Evolutionary conservation across 2,888 invertebrate species (phyloP).

Genomic region (Drosophila engyochracea): DNA sequence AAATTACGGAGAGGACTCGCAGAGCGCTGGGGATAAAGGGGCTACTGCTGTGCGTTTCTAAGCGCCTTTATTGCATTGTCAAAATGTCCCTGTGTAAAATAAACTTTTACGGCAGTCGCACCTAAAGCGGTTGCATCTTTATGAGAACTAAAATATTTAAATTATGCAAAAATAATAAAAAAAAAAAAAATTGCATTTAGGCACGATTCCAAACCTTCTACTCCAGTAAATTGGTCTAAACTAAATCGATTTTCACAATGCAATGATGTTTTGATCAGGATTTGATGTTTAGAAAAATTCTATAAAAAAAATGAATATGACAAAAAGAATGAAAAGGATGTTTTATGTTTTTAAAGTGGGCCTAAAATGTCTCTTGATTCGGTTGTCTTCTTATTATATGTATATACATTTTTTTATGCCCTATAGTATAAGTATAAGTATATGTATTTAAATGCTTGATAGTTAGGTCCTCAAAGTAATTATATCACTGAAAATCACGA

Average conservation of each 20-base stretch:
- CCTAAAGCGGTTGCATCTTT: constrained; percentile 20
- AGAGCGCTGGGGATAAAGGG: not conserved
- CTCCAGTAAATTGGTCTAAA: not conserved
- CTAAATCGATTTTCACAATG: not conserved
- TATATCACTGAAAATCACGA: not conserved
- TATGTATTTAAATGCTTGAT: too few relatives aligned
- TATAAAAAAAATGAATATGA: too few relatives aligned
- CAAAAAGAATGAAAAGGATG: not conserved
- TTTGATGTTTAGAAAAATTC: not conserved
- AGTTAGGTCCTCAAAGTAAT: too few relatives aligned
- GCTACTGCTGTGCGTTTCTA: not conserved
- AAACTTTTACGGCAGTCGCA: constrained; percentile 33
- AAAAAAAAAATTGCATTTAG: not conserved
- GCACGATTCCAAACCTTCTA: not conserved
- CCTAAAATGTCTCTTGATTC: not conserved
- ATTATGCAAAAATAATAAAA: not conserved
- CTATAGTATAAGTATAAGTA: too few relatives aligned
- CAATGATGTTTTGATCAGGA: not conserved
- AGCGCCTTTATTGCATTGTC: constrained; percentile 47
- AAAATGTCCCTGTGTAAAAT: constrained; percentile 31
- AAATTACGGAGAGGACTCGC: not conserved
- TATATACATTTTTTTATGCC: not conserved
- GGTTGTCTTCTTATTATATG: not conserved
- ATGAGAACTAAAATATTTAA: constrained; percentile 3
- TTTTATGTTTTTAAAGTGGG: not conserved